Base-by-base conservation (phyloP, 1,140 invertebrate species). In the Leptopilina clavipes region DNA sequence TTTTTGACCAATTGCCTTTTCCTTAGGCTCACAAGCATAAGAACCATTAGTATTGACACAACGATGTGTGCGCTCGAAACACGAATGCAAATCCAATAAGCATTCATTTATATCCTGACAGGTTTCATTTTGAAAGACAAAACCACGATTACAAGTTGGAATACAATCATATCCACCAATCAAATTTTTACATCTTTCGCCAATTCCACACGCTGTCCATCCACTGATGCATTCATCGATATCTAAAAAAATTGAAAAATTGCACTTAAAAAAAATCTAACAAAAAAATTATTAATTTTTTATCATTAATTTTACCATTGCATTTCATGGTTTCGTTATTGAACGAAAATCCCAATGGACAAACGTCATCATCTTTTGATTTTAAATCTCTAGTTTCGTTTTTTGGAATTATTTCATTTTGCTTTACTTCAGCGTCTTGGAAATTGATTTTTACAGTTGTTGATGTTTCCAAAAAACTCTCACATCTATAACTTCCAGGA, bases 101-200 rank as follows among this genome's bases (percentile, higher is more conserved):
- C 95, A 96, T 87, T 96, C 95, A 87, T 96, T 92, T 25, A 96
- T 91, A 88, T 97, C 95, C 87, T 89, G 91, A 86, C 96, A 97
- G 3, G 1, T 9, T 3, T 73, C 72, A 6, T 85, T 76, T 90
- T 91, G 14, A 87, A 86, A 31, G 89, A 89, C 86, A 92, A 74
- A 86, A 17, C 85, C 85, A 9, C 77, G 43, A 3, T 79, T 72
- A 72, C 85, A 86, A 9, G 40, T 9, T 11, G 83, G 78, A 22
- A 76, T 73, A 74, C 86, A 87, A 37, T 82, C 76, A 11, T 87
- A 85, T 25, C 81, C 76, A 10, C 83, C 94, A 31, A 91, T 82
- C 0, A 91, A 93, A 85, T 96, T 96, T 48, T 91, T 85, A 85
- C 95, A 96, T 6, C 88, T 84, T 80, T 92, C 94, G 1, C 89